phyloP scores from a whole-genome alignment of 1,140 invertebrate species.

The Apis mellifera region DNA sequence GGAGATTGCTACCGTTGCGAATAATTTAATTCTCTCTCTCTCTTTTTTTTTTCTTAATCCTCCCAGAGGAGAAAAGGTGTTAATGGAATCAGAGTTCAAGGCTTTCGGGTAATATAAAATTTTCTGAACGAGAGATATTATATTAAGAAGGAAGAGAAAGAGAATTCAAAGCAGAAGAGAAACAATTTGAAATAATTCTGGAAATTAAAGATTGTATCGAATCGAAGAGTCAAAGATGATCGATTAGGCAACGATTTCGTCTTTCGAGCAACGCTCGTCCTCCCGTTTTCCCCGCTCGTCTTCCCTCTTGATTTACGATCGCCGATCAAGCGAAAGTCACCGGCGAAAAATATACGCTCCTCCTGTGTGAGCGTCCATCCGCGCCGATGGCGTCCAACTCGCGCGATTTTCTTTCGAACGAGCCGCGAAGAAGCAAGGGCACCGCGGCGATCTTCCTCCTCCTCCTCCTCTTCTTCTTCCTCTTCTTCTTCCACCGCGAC shows the following conservation, averaged over 20 bases:
- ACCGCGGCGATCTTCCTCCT: constrained; percentile 6
- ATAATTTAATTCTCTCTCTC: too few relatives aligned
- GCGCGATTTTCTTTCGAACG: constrained; percentile 60
- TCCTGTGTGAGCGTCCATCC: constrained; percentile 51
- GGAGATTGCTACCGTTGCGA: too few relatives aligned
- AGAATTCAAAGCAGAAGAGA: too few relatives aligned
- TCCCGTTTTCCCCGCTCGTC: constrained; percentile 15
- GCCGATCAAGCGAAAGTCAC: constrained; percentile 60
- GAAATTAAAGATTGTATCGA: too few relatives aligned
- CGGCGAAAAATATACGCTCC: constrained; percentile 57
- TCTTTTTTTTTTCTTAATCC: too few relatives aligned
- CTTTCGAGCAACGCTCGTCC: constrained; percentile 22
- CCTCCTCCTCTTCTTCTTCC: constrained; percentile 2
- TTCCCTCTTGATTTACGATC: constrained; percentile 67
- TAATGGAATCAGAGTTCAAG: too few relatives aligned
- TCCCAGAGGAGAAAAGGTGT: too few relatives aligned
- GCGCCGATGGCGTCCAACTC: constrained; percentile 25
- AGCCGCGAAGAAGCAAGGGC: constrained; percentile 11
- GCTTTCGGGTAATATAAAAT: too few relatives aligned
- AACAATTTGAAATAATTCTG: too few relatives aligned
- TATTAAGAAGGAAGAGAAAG: too few relatives aligned
- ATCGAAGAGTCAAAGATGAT: too few relatives aligned
- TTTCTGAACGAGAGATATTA: too few relatives aligned
- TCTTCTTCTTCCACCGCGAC: constrained; percentile 37
- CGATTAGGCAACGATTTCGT: neutral